Base-by-base conservation (phyloP, 2,113 vertebrate species). In the Seriola dumerili region DNA sequence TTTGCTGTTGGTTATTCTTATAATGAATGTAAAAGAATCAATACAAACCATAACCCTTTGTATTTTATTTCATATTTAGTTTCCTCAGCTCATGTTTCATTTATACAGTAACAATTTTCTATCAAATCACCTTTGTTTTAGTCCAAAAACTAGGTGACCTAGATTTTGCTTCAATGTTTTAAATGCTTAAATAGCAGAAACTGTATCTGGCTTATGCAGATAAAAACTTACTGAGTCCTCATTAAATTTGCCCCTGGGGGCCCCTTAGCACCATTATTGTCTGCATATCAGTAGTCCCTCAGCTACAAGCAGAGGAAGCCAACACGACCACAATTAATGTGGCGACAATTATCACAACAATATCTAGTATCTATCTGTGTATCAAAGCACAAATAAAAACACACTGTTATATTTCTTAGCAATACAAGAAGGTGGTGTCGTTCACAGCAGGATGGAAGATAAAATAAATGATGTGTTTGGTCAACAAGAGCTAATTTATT, bases 221-320 rank as follows among this genome's bases (percentile, higher is more conserved):
- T 57, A 38, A 50, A 71, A 74, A 42, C 36, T 54, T 46, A 52
- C 44, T 14, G 13, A 64, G 63, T 6, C 46, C 19, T 81, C 1
- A 61, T 72, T 84, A 76, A 70, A 79, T 16, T 32, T 38, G 23
- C 36, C 29, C 65, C 8, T 44, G 59, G 55, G 59, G 63, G 23
- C 34, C 21, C 42, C 4, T 50, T 59, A 23, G 21, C 14, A 40
- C 4, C 8, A 3, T 8, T 63, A 19, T 29, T 52, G n/a, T 38
- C 13, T 54, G n/a, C n/a, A 23, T 55, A 19, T 57, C 12, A 46
- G 38, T 17, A 13, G 23, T 21, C 4, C 8, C 21, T 11, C 5
- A 8, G 13, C 11, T 8, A 19, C 23, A n/a, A n/a, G 19, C 40
- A 48, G 3, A 48, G 46, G 46, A 34, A 32, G 17, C 6, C 59